phyloP scores from a whole-genome alignment of 2,888 invertebrate species.

The Stratiomys singularior region DNA sequence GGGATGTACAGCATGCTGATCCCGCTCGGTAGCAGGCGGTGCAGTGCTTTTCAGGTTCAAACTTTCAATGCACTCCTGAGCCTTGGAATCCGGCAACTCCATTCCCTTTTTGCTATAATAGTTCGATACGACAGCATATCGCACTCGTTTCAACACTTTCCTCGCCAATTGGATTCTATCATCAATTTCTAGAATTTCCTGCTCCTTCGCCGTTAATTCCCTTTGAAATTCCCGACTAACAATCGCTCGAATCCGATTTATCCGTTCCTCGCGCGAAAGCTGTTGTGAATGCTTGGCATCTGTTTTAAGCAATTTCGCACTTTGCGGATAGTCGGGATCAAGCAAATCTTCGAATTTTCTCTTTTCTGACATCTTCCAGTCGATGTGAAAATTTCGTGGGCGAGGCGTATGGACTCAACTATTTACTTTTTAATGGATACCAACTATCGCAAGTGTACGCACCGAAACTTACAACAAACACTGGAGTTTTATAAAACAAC shows the following conservation, averaged over 20 bases:
- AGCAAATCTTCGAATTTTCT: conserved; percentile 68
- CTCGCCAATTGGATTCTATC: conserved; percentile 71
- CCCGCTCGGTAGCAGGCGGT: conserved; percentile 52
- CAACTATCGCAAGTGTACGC: no score
- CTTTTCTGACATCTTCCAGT: conserved; percentile 56
- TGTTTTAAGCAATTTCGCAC: conserved; percentile 34
- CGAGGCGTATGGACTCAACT: not conserved
- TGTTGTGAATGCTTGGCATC: not conserved
- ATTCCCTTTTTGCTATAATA: conserved; percentile 71
- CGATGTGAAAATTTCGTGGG: not conserved
- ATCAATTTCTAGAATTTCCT: conserved; percentile 77
- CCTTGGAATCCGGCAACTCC: conserved; percentile 62
- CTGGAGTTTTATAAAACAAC: not conserved
- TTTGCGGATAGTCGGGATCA: conserved; percentile 71
- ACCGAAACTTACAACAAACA: not conserved
- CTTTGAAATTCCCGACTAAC: conserved; percentile 77
- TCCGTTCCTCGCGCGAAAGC: conserved; percentile 62
- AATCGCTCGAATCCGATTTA: conserved; percentile 70
- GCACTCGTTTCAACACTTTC: conserved; percentile 70
- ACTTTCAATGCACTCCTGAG: conserved; percentile 58
- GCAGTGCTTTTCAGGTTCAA: conserved; percentile 24
- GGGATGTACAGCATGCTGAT: conserved; percentile 75
- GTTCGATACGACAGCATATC: conserved; percentile 70
- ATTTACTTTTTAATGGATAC: not conserved
- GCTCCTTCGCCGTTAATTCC: conserved; percentile 75